Conservation (phyloP, 92 coral and sea anemone species). For the Ricordea florida region DNA sequence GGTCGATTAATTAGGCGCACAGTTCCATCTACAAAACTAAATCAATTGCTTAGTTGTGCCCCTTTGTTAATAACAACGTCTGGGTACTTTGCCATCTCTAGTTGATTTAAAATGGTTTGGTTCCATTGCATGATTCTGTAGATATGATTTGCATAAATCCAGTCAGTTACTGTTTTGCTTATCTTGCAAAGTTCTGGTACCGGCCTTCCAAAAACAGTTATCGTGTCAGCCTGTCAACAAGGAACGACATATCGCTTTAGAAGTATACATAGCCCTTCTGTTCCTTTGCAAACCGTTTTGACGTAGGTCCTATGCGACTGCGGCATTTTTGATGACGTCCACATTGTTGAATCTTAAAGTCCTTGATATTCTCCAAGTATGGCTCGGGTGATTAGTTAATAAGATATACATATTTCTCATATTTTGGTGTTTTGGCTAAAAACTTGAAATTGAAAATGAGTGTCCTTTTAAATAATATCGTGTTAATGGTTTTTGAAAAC, state of each 20-base stretch:
- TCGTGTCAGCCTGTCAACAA: not conserved
- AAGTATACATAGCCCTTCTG: not conserved
- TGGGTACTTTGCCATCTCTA: not conserved
- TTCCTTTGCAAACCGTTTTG: conserved; percentile 17
- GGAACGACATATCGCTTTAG: not conserved
- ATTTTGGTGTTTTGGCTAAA: no score
- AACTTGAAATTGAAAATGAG: no score
- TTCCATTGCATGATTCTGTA: not conserved
- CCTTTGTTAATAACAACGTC: not conserved
- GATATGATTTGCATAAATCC: not conserved
- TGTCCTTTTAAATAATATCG: no score
- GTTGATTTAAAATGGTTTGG: not conserved
- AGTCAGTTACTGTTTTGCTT: not conserved
- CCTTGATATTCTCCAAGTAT: not conserved
- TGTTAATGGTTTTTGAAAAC: no score
- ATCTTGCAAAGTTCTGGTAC: not conserved
- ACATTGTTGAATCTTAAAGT: not conserved
- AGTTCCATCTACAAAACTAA: not conserved
- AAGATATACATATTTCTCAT: no score
- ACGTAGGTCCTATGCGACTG: not conserved
- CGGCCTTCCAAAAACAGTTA: not conserved
- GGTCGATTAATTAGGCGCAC: no score
- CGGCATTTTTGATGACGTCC: not conserved
- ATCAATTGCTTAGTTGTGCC: not conserved
- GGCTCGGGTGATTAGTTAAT: no score